Percentiles rank a stretch among this genome's conserved stretches.
phyloP scores from a whole-genome alignment of 2,113 vertebrate genomes.

The Corythaeola cristata region DNA sequence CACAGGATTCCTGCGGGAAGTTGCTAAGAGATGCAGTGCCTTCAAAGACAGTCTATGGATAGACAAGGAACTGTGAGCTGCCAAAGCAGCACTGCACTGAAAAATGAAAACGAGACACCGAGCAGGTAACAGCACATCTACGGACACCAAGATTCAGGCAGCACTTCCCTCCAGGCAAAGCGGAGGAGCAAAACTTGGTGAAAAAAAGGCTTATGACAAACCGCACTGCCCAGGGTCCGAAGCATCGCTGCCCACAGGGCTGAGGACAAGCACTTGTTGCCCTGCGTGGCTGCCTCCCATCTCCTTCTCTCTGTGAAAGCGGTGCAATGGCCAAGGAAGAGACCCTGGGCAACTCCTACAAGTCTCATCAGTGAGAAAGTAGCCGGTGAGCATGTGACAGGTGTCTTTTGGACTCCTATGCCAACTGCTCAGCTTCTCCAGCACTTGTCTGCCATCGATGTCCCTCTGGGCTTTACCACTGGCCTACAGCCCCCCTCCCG shows the following conservation, averaged over 20 bases:
- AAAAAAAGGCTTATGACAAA: neutral
- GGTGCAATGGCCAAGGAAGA: neutral
- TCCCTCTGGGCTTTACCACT: neutral
- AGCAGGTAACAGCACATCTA: neutral
- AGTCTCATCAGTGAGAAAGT: neutral
- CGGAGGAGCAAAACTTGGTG: neutral
- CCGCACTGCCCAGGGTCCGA: fast-evolving
- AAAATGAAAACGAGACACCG: neutral
- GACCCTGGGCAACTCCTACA: neutral
- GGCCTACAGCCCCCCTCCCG: neutral
- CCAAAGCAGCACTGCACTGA: neutral
- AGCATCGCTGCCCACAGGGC: neutral
- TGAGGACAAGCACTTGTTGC: neutral
- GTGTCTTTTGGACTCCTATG: fast-evolving
- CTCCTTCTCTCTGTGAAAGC: neutral
- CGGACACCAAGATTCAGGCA: fast-evolving
- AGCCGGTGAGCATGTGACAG: fast-evolving
- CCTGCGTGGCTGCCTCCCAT: neutral
- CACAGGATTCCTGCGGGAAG: neutral
- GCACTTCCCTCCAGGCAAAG: neutral
- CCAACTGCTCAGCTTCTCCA: fast-evolving
- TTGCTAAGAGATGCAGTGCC: neutral
- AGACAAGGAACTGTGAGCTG: neutral
- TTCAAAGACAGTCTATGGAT: neutral
- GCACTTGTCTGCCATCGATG: neutral